Base-by-base conservation (phyloP, 2,797 vertebrate genomes). In the Sebastes itinus region DNA sequence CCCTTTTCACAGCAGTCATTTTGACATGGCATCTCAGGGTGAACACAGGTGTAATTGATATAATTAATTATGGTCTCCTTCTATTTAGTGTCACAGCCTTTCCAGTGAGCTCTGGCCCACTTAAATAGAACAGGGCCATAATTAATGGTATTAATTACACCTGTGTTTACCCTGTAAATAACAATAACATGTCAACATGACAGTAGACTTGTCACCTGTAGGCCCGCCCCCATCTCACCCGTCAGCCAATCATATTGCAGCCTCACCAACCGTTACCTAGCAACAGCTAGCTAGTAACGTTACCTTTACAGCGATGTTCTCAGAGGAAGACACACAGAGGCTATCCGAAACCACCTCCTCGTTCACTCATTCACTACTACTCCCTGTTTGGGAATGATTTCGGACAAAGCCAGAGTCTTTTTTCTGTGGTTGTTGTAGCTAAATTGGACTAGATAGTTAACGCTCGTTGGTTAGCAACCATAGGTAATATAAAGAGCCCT, bases 401-500 rank as follows among this genome's bases (percentile, higher is more conserved):
- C 4, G 3, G 33, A 13, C 56, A 61, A 38, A 42, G 38, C 3
- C 7, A 16, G 8, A 8, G 9, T 25, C 10, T 16, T 20, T 20
- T 12, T 18, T 20, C 38, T 22, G 25, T 20, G 18, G 0, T 56
- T n/a, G 13, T 30, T 49, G 12, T 33, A 2, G 11, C 16, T 25
- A 59, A 38, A 38, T 7, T 10, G 4, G 4, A 11, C 1, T n/a
- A 23, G 16, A 6, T 52, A 66, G 18, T 16, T 22, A 3, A 4
- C 0, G 32, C 33, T 2, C 11, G 23, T 61, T n/a, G 14, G 7
- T 70, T 9, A 55, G 25, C 16, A 42, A 16, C 42, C 42, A 46
- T 18, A 0, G 42, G 0, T 46, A 18, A 46, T 7, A 46, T 42
- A 16, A 3, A 0, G 42, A 46, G 14, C 4, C 7, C 22, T 11